Evolutionary conservation across 2,113 vertebrate genomes (phyloP), one percentile per base, ranked within the genome.

Genomic region (Mesocricetus auratus): DNA sequence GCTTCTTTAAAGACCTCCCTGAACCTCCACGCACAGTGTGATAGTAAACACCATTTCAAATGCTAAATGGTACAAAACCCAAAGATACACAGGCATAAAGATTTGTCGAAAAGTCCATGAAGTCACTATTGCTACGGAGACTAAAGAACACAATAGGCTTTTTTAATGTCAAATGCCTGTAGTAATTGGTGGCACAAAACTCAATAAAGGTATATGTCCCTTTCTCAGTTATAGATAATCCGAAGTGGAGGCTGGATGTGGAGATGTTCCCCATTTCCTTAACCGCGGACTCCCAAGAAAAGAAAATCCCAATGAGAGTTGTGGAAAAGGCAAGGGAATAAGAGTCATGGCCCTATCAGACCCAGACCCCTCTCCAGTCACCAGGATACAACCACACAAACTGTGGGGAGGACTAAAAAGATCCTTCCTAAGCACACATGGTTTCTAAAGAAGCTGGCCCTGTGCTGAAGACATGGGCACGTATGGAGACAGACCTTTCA

Each of bases 1-100:
- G 73, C 86, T 95, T 96, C 81, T 92, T 89, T 96, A 89, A 93
- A 96, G 89, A 90, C n/a, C 73, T 69, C 96, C 92, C 91, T 97
- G 96, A 97, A 68, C 53, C 91, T 78, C 68, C 75, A 3, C 50
- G 58, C 64, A 94, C 87, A 75, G 11, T 74, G 62, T 39, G 62
- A 93, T 29, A 95, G 68, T 90, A 73, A 96, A 91, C 15, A 94
- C 86, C 9, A 17, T 64, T 91, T 96, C 39, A 83, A 81, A 86
- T 90, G 86, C 47, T 74, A 97, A 97, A 94, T 31, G 95, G 58
- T 82, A 66, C 64, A 94, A 53, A 94, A 39, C 36, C 62, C 3
- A 56, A 24, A 69, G 47, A 78, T 17, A 87, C 69, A 93, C 6
- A 69, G 79, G 87, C 85, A 93, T 15, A 60, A 12, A 56, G 33